These are phyloP conservation scores for Panopea generosa DNA, from an alignment of 2,888 invertebrate genomes.

Conservation along the genomic window DNA sequence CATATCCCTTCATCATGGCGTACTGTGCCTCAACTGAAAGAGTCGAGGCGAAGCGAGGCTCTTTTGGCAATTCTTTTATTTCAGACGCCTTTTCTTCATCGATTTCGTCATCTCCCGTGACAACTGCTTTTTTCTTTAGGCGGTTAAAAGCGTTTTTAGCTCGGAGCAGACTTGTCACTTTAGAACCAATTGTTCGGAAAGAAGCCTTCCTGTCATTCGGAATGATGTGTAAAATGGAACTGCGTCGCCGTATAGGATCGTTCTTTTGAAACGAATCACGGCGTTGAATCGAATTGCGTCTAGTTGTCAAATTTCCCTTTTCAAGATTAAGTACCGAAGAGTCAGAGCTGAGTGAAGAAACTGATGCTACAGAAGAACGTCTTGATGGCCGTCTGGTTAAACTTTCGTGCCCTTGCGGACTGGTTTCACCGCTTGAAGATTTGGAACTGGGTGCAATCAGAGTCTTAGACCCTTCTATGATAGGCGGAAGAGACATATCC, in stretches of 20 bases:
- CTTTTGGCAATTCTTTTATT: slow-evolving; percentile 73
- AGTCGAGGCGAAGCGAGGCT: slow-evolving; percentile 79
- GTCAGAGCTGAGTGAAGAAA: not conserved
- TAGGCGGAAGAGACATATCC: slow-evolving; percentile 17
- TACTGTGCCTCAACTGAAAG: slow-evolving; percentile 82
- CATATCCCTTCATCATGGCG: slow-evolving; percentile 83
- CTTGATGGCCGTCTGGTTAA: not conserved
- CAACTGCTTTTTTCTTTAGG: slow-evolving; percentile 11
- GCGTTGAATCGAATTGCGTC: not conserved
- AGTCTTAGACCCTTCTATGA: not conserved
- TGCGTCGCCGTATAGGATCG: too few species aligned
- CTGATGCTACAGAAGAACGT: slow-evolving; percentile 10
- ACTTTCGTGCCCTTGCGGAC: not conserved
- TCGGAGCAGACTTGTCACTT: slow-evolving; percentile 60
- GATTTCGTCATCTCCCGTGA: slow-evolving; percentile 31
- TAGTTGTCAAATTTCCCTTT: not conserved
- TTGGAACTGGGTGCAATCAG: not conserved
- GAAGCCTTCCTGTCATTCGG: slow-evolving; percentile 20
- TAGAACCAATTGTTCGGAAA: slow-evolving; percentile 56
- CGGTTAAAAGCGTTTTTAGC: slow-evolving; percentile 65
- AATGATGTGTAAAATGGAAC: not conserved
- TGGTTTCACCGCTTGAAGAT: not conserved
- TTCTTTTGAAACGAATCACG: not conserved
- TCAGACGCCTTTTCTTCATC: slow-evolving; percentile 55
- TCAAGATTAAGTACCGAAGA: too few species aligned